Base-by-base conservation (phyloP, 2,797 vertebrate species). In the Typhlichthys subterraneus region DNA sequence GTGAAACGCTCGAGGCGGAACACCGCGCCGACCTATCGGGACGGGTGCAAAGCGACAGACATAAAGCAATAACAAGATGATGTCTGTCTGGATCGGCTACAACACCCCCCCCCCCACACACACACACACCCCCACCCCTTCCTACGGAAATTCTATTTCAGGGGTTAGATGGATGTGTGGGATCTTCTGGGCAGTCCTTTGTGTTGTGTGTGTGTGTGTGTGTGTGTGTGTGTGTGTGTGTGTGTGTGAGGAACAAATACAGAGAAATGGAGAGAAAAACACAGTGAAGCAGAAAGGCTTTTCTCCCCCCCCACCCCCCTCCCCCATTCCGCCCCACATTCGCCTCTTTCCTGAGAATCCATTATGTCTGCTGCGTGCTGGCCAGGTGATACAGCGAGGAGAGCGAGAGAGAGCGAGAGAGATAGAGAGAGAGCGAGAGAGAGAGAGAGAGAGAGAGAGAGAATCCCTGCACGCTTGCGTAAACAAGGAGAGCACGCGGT, bases 51-150 rank as follows among this genome's bases (percentile, higher is more conserved):
- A 80, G 72, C 75, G 77, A 84, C 79, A 83, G 73, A 79, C 79
- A 57, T 52, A 70, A 64, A 73, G 81, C 72, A 59, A 75, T 75
- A 76, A 83, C 65, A 77, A 80, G 72, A 85, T 81, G 85, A 83
- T 79, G 33, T 73, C 72, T 56, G 83, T 82, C 76, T 85, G 81
- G 75, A 69, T 48, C 73, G 64, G 73, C 77, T 82, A 73, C 12
- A 76, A 23, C 3, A 3, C 23, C 23, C 23, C 23, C 70, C 23
- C 62, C 57, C 1, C 69, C 59, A n/a, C 23, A 23, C 11, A 14
- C 7, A 48, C 48, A 69, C 70, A 59, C 61, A 53, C 47, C 23
- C 62, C 57, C 1, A 2, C 61, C 61, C 51, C 61, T 67, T 76
- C 66, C 61, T 58, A 59, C 59, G 53, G 19, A 76, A 17, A 1